Evolutionary conservation across 1,140 invertebrate species (phyloP).

Genomic region (Drosophila subobscura): DNA sequence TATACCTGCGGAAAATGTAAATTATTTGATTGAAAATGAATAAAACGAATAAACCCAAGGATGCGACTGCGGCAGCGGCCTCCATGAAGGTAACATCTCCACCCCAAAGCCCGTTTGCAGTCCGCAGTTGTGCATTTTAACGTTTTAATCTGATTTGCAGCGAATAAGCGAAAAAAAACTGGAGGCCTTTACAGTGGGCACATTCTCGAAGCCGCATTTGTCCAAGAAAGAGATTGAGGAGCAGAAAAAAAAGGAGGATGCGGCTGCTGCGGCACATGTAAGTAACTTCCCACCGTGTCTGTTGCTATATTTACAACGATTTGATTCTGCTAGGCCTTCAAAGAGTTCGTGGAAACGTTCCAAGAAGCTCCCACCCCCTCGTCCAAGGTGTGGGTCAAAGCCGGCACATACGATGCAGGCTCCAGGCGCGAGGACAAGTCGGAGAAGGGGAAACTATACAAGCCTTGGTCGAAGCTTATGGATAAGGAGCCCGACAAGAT

Average conservation of each 20-base stretch:
- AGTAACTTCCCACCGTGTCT: neutral
- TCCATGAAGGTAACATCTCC: constrained; percentile 50
- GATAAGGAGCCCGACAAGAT: constrained; percentile 85
- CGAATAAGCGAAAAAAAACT: constrained; percentile 90
- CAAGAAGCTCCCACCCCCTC: constrained; percentile 91
- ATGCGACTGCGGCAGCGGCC: constrained; percentile 8
- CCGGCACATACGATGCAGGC: constrained; percentile 97
- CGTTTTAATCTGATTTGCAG: constrained; percentile 70
- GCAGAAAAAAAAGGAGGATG: constrained; percentile 93
- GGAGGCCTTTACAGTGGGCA: constrained; percentile 92
- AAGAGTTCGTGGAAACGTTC: constrained; percentile 99
- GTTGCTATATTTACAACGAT: neutral
- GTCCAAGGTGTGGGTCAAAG: constrained; percentile 98
- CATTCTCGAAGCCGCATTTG: constrained; percentile 88
- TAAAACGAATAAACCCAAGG: constrained; percentile 36
- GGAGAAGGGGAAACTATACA: constrained; percentile 96
- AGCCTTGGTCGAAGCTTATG: constrained; percentile 92
- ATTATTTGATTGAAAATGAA: constrained; percentile 28
- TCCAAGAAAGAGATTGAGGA: constrained; percentile 95
- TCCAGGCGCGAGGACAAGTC: constrained; percentile 95
- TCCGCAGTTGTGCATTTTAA: neutral
- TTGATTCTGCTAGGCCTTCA: constrained; percentile 88
- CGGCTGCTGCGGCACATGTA: constrained; percentile 90
- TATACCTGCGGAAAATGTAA: constrained; percentile 20
- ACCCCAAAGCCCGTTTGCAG: too few species aligned